Evolutionary conservation across 2,113 vertebrate species (phyloP).

Genomic region (Pantherophis guttatus): DNA sequence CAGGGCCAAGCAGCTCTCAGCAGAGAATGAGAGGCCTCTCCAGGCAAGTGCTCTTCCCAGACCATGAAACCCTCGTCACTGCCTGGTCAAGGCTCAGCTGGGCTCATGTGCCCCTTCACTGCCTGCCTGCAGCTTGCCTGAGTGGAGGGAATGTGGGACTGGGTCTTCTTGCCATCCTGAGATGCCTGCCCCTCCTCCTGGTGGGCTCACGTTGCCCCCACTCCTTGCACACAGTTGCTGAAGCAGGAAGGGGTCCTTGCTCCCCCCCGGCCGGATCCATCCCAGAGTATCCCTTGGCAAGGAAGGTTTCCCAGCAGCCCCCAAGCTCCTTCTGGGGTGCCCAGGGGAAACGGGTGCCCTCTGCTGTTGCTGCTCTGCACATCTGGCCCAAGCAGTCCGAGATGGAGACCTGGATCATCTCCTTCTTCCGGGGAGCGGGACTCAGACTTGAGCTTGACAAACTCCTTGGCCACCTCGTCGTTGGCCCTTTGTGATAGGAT

Average conservation of each 20-base stretch:
- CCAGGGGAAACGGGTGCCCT: too few species aligned
- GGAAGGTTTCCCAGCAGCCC: too few species aligned
- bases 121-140: not conserved
- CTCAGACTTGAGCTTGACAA: slow-evolving; percentile 94
- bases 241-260: not conserved
- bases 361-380: too few species aligned
- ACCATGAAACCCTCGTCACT: not conserved
- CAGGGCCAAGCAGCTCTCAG: not conserved
- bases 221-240: slow-evolving; percentile 48
- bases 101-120: too few species aligned
- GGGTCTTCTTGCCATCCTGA: fast-evolving
- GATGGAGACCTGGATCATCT: slow-evolving; percentile 71
- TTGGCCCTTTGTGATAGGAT: slow-evolving; percentile 97
- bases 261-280: not conserved
- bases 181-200: not conserved
- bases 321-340: not conserved
- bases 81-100: too few species aligned
- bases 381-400: not conserved
- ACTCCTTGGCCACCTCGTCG: slow-evolving; percentile 95
- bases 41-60: not conserved
- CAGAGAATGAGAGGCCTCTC: too few species aligned
- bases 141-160: not conserved
- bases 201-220: not conserved
- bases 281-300: not conserved
- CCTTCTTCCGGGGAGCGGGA: slow-evolving; percentile 89